These are phyloP conservation scores for Pediacus dermestoides DNA, from an alignment of 2,888 invertebrate genomes.

Conservation along the genomic window DNA sequence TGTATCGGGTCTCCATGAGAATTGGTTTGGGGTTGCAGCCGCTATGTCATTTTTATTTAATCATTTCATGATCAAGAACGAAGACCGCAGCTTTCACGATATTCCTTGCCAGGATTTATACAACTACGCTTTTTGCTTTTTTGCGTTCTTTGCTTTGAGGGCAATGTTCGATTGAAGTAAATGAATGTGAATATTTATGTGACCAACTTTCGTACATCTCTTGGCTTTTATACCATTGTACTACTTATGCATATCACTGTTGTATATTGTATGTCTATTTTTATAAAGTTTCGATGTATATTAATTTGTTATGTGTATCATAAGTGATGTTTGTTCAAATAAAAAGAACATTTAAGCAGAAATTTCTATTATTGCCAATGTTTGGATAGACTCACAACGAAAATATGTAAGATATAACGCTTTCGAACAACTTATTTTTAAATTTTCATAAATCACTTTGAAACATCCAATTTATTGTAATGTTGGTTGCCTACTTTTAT, in stretches of 20 bases:
- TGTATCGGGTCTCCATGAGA: constrained; percentile 31
- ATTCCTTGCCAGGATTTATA: constrained; percentile 45
- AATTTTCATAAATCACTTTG: too few relatives aligned
- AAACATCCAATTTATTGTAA: too few relatives aligned
- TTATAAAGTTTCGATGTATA: too few relatives aligned
- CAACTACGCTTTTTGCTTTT: constrained; percentile 47
- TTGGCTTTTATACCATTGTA: constrained; percentile 1
- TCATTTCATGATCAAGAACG: constrained; percentile 9
- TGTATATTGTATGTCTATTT: too few relatives aligned
- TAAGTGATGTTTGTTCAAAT: too few relatives aligned
- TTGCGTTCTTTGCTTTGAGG: constrained; percentile 41
- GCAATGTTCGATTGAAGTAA: constrained; percentile 26
- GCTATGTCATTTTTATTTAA: constrained; percentile 13
- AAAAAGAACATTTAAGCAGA: too few relatives aligned
- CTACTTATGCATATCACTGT: constrained; percentile 32
- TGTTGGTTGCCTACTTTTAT: too few relatives aligned
- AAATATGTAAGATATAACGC: too few relatives aligned
- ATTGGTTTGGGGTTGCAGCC: constrained; percentile 11
- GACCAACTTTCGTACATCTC: not conserved
- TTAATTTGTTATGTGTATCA: too few relatives aligned
- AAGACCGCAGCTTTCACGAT: constrained; percentile 31
- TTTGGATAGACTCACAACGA: too few relatives aligned
- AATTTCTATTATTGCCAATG: too few relatives aligned
- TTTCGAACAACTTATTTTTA: too few relatives aligned
- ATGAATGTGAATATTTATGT: constrained; percentile 1